phyloP scores from a whole-genome alignment of 1,140 invertebrate species.

The Doryteuthis pealeii region DNA sequence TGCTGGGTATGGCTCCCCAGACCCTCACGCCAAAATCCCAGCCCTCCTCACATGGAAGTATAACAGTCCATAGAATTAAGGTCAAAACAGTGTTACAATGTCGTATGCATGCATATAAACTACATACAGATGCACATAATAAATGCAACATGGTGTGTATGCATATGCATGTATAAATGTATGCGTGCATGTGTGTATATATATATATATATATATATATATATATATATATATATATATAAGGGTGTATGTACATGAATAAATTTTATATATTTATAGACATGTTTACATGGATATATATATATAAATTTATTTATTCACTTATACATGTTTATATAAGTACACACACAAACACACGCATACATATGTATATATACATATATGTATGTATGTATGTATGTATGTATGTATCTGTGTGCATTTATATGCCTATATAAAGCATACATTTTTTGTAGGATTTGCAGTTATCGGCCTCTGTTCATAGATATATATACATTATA shows the following conservation, averaged over 20 bases:
- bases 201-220: slow-evolving; percentile 1
- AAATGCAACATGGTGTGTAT: no score
- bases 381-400: not conserved
- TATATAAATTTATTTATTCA: not conserved
- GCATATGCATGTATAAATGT: no score
- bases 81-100: no score
- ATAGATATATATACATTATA: no score
- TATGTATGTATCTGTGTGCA: not conserved
- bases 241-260: not conserved
- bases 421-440: not conserved
- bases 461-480: no score
- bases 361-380: not conserved
- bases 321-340: not conserved
- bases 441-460: no score
- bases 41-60: no score
- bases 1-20: no score
- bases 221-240: not conserved
- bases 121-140: no score
- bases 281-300: not conserved
- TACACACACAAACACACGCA: not conserved
- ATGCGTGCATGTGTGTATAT: not conserved
- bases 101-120: no score
- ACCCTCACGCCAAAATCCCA: no score
- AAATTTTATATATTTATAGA: not conserved
- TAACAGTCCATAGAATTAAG: no score